Evolutionary conservation across 2,113 vertebrate genomes (phyloP), one percentile per base, ranked within the genome.

Genomic region (Ancistrus triradiatus): DNA sequence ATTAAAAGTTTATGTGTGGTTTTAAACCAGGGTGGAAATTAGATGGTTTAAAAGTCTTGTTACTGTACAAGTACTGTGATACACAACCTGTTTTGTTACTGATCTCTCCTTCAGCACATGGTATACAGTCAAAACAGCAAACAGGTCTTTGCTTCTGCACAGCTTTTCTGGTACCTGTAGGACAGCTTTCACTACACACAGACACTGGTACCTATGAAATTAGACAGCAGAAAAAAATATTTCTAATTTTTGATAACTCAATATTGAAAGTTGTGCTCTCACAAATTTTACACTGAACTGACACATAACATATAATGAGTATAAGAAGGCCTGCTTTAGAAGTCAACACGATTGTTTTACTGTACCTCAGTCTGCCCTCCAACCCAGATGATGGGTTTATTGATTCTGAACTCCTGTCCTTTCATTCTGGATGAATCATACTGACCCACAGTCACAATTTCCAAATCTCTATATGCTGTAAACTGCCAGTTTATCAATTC

Each of bases 31-130:
- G 31, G 1, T 0, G 17, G 15, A 8, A 6, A 1, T 31, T 18
- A n/a, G n/a, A n/a, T n/a, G n/a, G n/a, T n/a, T n/a, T n/a, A n/a
- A n/a, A n/a, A n/a, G n/a, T n/a, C n/a, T n/a, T n/a, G n/a, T n/a
- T n/a, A n/a, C n/a, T n/a, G n/a, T n/a, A n/a, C 3, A 43, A 5
- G 31, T 11, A 4, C 13, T 7, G 1, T n/a, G 31, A 11, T 25
- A 21, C 15, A 21, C 2, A 74, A 85, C 85, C 83, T 82, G 84
- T 83, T 1, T 33, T 51, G 56, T 84, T 88, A 22, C 80, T 88
- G 13, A 87, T 84, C 59, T 87, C 83, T 66, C 85, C 85, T 4
- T 89, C 83, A 44, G 82, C 78, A 74, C 86, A 86, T 5, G 47
- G 74, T 31, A 78, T 55, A 59, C 84, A 86, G 15, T 83, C 80